Evolutionary conservation across 1,140 invertebrate species (phyloP), one percentile per base, ranked within the genome.

Genomic region (Orchestia grillus): DNA sequence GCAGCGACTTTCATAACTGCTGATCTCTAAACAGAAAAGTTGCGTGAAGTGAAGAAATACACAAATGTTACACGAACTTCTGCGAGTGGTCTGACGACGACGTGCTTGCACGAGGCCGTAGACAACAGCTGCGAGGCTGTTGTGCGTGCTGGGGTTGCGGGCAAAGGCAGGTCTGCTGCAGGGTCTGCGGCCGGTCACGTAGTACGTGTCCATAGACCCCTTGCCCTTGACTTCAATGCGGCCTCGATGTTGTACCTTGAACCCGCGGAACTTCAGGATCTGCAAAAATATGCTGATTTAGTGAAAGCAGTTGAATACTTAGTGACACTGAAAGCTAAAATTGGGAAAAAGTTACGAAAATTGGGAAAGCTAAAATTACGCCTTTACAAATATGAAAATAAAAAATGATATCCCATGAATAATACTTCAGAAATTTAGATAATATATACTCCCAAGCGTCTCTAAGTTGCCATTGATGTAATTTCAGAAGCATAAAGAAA

Each of bases 191-290:
- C 98, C 98, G 42, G 98, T 97, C 45, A 99, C 98, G 97, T 99
- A 99, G 97, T 98, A 99, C 0, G 99, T 99, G 97, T 99, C 98
- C 99, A 99, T 99, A 96, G 98, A 98, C 0, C 99, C 99, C 97
- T 99, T 99, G 41, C 99, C 99, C 97, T 99, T 99, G 0, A 99
- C 99, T 96, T 98, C 98, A 53, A 99, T 98, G 36, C 98, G 97
- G 0, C 99, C 99, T 36, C 99, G 98, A 97, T 98, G 98, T 97
- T 98, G 98, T 47, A 98, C 97, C 96, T 98, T 97, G 97, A 98
- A 99, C 0, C 98, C 98, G 97, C 98, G 97, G 0, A 98, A 97
- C 96, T 98, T 98, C 87, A 99, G 97, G 97, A 98, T 98, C 98
- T 98, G 97, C 44, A 97, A 97, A 96, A 97, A 0, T 0, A n/a